These are phyloP conservation scores for Bufo bufo DNA, from an alignment of 2,113 vertebrate genomes.

Conservation along the genomic window DNA sequence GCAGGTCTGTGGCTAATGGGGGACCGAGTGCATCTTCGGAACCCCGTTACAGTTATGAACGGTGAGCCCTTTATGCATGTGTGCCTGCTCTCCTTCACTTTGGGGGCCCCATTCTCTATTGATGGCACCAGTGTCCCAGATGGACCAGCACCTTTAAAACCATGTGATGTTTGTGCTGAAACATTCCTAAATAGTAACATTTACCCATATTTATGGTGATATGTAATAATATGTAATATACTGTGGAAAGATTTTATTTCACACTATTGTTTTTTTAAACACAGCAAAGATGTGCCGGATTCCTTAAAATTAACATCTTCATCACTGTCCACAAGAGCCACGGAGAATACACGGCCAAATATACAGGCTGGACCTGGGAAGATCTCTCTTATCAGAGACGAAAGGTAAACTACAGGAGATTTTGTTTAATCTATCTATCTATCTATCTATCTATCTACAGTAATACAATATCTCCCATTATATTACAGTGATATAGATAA, in stretches of 20 bases:
- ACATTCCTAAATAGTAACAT: no score
- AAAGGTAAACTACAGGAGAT: background rate
- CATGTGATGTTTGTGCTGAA: no score
- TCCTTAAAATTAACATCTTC: constrained; percentile 8
- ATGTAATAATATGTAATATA: no score
- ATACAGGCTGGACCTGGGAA: background rate
- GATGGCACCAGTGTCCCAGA: no score
- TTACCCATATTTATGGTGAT: no score
- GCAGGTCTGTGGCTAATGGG: no score
- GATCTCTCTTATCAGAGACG: constrained; percentile 3
- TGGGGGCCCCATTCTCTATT: no score
- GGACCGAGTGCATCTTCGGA: no score
- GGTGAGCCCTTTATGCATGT: no score
- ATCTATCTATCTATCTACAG: background rate
- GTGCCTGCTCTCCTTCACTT: no score
- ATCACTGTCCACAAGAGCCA: background rate
- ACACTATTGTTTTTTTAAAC: constrained; percentile 7
- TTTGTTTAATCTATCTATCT: background rate
- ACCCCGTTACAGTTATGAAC: no score
- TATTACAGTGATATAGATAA: background rate
- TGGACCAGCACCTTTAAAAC: no score
- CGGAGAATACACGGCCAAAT: background rate
- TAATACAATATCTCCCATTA: background rate
- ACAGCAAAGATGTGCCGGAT: background rate
- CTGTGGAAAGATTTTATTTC: background rate